Base-by-base conservation (phyloP, 2,888 invertebrate species). In the Hermaeophaga mercurialis region DNA sequence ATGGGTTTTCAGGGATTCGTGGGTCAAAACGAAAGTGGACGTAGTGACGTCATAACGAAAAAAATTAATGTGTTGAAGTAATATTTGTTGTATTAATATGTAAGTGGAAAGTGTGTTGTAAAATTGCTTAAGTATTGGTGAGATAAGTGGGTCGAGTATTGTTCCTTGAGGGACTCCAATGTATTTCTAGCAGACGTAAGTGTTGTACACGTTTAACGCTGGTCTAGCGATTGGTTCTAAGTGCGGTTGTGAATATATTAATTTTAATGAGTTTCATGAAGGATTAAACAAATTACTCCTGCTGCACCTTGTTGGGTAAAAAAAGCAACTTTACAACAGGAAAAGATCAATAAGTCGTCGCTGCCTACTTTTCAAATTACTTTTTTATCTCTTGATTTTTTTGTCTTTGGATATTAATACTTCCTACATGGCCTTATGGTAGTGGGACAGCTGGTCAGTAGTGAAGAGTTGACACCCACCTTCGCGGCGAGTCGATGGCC, bases 381-480 rank as follows among this genome's bases (percentile, higher is more conserved):
- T 18, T 33, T 39, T 39, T 39, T 41, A 26, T 26, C 19, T 28
- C n/a, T n/a, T 50, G 8, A 41, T 14, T 50, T 49, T 49, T 49
- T 50, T 50, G 50, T 50, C 19, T 50, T 41, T 41, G n/a, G 28
- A 50, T 36, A 48, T 48, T 48, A 48, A 48, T 48, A 24, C 36
- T 44, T 28, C 44, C 31, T 44, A 43, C 31, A 44, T 17, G 24
- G 48, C 48, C 48, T 48, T 48, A 48, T 48, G 48, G 48, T 48
- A 48, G 38, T 36, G 48, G 48, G 48, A 41, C 49, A 49, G 49
- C 26, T 49, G 49, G 49, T 9, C 49, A 49, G 39, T 48, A 24
- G 48, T 43, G 33, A n/a, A n/a, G n/a, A 48, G 54, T 18, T 38
- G 48, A 55, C 55, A 48, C 55, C 55, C 55, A 49, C 49, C 11